A percentile compares a stretch with the other conserved stretches of the same genome.
These are phyloP conservation scores for Adelges cooleyi DNA, from an alignment of 1,140 invertebrate species.

Conservation along the genomic window DNA sequence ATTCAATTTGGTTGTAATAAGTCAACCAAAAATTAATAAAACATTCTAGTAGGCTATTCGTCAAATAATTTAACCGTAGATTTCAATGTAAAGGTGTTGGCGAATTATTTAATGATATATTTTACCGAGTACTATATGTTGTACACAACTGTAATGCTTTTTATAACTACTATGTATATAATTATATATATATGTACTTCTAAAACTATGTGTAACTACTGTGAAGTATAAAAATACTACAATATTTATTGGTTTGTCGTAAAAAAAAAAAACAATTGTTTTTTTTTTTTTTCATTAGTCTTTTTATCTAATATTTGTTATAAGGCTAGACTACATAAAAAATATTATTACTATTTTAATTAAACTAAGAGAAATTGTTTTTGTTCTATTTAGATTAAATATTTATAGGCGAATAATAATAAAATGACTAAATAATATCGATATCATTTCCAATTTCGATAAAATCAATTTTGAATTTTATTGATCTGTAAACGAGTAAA, in stretches of 20 bases:
- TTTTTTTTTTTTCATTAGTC: too few species aligned
- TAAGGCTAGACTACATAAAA: neutral
- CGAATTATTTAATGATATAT: slow-evolving; percentile 6
- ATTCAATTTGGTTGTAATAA: too few species aligned
- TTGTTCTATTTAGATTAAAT: slow-evolving; percentile 6
- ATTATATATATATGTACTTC: neutral
- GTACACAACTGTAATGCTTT: neutral
- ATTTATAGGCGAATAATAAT: neutral
- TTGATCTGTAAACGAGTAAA: neutral
- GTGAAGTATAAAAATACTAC: neutral
- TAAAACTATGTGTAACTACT: neutral
- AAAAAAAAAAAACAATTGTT: too few species aligned
- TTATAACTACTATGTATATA: slow-evolving; percentile 1
- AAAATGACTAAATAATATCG: neutral
- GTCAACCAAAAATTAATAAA: neutral
- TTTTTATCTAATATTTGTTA: too few species aligned
- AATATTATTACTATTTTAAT: too few species aligned
- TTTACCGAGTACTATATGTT: neutral
- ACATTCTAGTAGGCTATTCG: neutral
- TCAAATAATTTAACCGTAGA: neutral
- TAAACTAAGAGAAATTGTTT: neutral
- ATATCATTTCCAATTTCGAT: neutral
- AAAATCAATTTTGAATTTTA: neutral
- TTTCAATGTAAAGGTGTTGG: slow-evolving; percentile 20
- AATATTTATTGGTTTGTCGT: slow-evolving; percentile 1